Evolutionary conservation across 1,140 invertebrate species (phyloP), one percentile per base, ranked within the genome.

Genomic region (Diprion similis): DNA sequence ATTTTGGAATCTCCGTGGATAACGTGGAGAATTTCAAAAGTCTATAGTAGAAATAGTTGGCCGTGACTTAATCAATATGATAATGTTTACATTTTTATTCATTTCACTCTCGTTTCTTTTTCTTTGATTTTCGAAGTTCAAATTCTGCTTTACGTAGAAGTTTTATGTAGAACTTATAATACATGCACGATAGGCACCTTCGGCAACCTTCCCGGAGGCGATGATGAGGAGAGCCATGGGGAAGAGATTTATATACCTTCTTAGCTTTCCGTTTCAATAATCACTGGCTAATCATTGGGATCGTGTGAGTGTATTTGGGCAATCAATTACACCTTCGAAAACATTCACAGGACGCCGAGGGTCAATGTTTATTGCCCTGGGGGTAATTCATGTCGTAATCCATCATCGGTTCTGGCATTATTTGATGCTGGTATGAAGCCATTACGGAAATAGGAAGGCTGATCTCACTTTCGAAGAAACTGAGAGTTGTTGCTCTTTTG

Each of bases 291-390:
- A 59, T 59, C 51, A 59, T 59, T 17, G 51, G 8, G 11, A 59
- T 59, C 9, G 51, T 59, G 24, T 37, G 8, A 59, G 51, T 17
- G 51, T 59, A 17, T 4, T 59, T 59, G 11, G n/a, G n/a, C 51
- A 59, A 59, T 59, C 51, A 59, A 59, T 59, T 59, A 59, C 51
- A 59, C 51, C 51, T 59, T 59, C 51, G 51, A 59, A 59, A 59
- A 59, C 51, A 59, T 59, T 11, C 8, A 59, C 51, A 17, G 51
- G 51, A 59, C 51, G 9, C n/a, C 51, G 51, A 59, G 51, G 51
- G 51, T 59, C 51, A 17, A 59, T 59, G 51, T 59, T 59, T 15
- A 59, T 59, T 15, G 51, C 51, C 51, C n/a, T 4, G 51, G n/a
- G 51, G 51, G 51, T 4, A 37, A 37, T 59, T 59, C n/a, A 59